Percentiles rank a stretch among this genome's conserved stretches.
These are phyloP conservation scores for Pluvianellus socialis DNA, from an alignment of 2,113 vertebrate genomes.

Conservation along the genomic window DNA sequence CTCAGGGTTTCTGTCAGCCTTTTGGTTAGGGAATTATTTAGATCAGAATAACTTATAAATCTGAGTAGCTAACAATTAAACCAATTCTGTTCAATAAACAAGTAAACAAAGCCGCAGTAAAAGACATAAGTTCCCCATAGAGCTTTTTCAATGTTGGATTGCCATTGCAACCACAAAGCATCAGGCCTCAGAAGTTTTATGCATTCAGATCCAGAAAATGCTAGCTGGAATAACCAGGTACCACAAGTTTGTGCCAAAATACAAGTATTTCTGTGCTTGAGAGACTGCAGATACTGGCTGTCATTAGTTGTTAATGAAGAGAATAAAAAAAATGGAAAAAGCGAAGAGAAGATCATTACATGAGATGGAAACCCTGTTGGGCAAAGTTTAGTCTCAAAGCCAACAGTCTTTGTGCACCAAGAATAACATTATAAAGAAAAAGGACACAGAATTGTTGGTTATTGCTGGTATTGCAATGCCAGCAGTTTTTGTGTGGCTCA, in stretches of 20 bases:
- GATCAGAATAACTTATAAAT: background rate
- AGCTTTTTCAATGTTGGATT: background rate
- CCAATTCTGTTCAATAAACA: background rate
- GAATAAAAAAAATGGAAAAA: background rate
- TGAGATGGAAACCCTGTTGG: background rate
- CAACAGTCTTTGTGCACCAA: background rate
- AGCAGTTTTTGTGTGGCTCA: background rate
- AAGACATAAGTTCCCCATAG: background rate
- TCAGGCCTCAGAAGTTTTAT: background rate
- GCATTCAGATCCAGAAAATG: background rate
- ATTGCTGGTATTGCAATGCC: background rate
- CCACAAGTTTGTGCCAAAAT: background rate
- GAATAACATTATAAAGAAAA: background rate
- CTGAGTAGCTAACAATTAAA: slow-evolving; percentile 4
- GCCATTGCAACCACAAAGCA: background rate
- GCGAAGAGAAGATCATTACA: background rate
- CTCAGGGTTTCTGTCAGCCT: background rate
- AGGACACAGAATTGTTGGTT: background rate
- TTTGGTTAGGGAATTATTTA: background rate
- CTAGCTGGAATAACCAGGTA: background rate
- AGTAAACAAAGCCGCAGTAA: background rate
- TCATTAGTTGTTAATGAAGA: background rate
- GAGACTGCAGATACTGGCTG: background rate
- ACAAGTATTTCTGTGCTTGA: background rate
- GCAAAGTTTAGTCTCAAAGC: background rate